Evolutionary conservation across 2,797 vertebrate species (phyloP), one percentile per base, ranked within the genome.

Genomic region (Esox masquinongy): DNA sequence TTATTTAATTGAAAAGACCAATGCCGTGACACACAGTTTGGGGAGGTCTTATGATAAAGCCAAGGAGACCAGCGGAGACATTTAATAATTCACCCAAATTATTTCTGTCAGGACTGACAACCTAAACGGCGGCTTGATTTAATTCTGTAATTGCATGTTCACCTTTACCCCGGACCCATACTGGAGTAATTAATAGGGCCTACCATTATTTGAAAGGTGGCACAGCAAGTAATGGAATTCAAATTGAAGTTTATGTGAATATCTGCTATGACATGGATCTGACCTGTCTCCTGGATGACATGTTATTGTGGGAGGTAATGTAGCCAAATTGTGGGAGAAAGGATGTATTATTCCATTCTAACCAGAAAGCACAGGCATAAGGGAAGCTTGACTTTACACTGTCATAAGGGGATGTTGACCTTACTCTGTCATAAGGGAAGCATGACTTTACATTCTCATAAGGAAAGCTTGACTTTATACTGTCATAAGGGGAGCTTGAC

Each of bases 101-200:
- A 93, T 92, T 94, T 92, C 92, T 93, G 91, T 94, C 92, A 94
- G 91, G 78, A 85, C 82, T 87, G 93, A 94, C 92, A 93, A 91
- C 90, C 88, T 90, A 91, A 94, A 94, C 82, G 70, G 89, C 71
- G 72, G 73, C 86, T 92, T 93, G 91, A 93, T 94, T 94, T 92
- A 93, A 93, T 93, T 93, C 90, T 88, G 85, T 93, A 94, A 94
- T 94, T 94, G 90, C 90, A 87, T 59, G 56, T 84, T 91, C 90
- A 93, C 91, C 92, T 93, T 93, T 93, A 88, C 80, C 89, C 90
- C 84, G 84, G 86, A 88, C 88, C 88, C 90, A 88, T 85, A 90
- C 85, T 91, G 92, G 88, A 82, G 89, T 93, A 90, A 94, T 94
- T 94, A 94, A 93, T 90, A 91, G 88, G 88, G 77, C 85, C 15